Evolutionary conservation across 2,888 invertebrate species (phyloP), one percentile per base, ranked within the genome.

Genomic region (Escarpia spicata): DNA sequence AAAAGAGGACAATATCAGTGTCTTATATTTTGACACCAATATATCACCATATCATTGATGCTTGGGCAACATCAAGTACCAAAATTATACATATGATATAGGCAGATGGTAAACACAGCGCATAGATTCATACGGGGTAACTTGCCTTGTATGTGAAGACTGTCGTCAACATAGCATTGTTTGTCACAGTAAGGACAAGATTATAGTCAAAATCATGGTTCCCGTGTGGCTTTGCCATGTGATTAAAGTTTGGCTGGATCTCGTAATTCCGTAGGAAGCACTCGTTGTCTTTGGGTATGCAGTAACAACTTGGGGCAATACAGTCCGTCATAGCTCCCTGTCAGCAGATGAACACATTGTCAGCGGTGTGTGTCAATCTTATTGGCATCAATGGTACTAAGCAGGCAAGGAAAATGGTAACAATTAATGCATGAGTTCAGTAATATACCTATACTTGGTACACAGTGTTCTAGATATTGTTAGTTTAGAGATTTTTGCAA

Each of bases 141-240:
- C 75, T 75, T 75, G 26, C 92, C 90, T 92, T 45, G 90, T 43
- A 92, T 90, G 12, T 92, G 44, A 44, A n/a, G 45, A 43, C 15
- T 26, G 90, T 90, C 26, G 37, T n/a, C 31, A 92, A 90, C 90
- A 44, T 90, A 45, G 92, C 92, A 19, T 90, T 90, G 45, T 92
- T 92, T 31, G 90, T 90, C n/a, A 60, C 45, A 3, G 90, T 92
- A 44, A 92, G 43, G 43, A 92, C 37, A 37, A 92, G 90, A 26
- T 44, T 90, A 45, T 90, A 92, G 45, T 92, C 92, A 92, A 90
- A 90, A 15, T 92, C 92, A 31, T 92, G 92, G 9, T 90, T 43
- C 90, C 90, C 92, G 12, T 92, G 12, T 31, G 92, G 92, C 43
- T 75, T 37, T 37, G 12, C 12, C 92, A 92, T 92, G 0, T 75